Conservation (phyloP, 2,113 vertebrate genomes). For the Sander lucioperca region DNA sequence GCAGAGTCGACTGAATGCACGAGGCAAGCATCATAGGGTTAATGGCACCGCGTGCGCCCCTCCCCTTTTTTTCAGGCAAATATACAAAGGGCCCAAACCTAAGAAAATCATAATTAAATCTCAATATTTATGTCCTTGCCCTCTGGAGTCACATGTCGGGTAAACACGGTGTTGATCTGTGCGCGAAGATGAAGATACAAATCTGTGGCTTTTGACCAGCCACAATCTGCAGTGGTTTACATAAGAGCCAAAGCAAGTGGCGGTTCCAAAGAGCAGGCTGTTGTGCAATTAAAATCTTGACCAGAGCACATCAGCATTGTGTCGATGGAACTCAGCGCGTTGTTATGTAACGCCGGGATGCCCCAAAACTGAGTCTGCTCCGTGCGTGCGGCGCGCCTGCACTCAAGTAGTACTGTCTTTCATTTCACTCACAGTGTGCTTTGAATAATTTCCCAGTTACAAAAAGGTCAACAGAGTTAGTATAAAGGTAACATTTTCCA, state of each 20-base stretch:
- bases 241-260: conserved; percentile 29
- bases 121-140: conserved; percentile 32
- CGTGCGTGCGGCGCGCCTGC: not conserved
- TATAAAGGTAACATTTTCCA: not conserved
- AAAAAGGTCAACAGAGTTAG: not conserved
- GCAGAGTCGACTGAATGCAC: conserved; percentile 80
- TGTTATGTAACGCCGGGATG: conserved; percentile 63
- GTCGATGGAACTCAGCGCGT: conserved; percentile 7
- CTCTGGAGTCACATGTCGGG: conserved; percentile 9
- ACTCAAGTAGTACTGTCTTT: not conserved
- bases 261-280: conserved; percentile 59
- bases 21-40: conserved; percentile 80
- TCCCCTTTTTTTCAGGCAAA: conserved; percentile 6
- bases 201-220: conserved; percentile 52
- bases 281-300: conserved; percentile 68
- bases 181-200: conserved; percentile 32
- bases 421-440: too few species aligned
- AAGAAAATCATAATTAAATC: conserved; percentile 65
- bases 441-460: not conserved
- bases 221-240: conserved; percentile 48
- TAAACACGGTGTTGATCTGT: not conserved
- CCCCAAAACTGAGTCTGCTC: conserved; percentile 16
- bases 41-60: conserved; percentile 61
- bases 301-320: conserved; percentile 29
- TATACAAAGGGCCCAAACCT: conserved; percentile 43